Base-by-base conservation (phyloP, 1,140 invertebrate genomes). In the Dendroctonus ponderosae region DNA sequence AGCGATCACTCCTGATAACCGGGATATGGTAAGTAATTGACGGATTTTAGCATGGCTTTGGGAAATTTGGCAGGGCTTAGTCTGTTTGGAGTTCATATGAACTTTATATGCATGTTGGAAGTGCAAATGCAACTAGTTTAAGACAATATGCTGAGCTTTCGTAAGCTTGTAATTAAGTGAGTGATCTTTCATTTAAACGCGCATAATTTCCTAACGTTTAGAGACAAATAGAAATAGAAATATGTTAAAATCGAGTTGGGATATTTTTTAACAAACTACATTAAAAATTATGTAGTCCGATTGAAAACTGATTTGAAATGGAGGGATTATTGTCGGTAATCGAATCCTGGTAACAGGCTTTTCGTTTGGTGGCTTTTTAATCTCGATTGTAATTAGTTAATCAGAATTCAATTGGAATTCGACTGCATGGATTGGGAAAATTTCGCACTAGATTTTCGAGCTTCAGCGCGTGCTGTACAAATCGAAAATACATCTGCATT, bases 261-360 rank as follows among this genome's bases (percentile, higher is more conserved):
- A 26, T 26, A 26, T 26, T 26, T 26, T 26, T 26, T 26, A 26
- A 26, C 26, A 26, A 26, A 3, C 26, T 26, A 26, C 56, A 37
- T 12, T 46, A 40, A 58, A 58, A 58, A 58, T 58, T 42, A 54
- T 54, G 39, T 40, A 56, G 12, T 15, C 46, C 38, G 52, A 7
- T 56, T 41, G 26, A 40, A 15, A 64, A 64, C 46, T 64, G 62
- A 64, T 64, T 64, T 64, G 57, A 57, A 64, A 69, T 49, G 40
- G 48, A 14, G 12, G 43, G 54, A 49, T 58, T 61, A 65, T 53
- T 48, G 49, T 6, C 59, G 49, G 66, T 53, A 67, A 67, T 66
- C 46, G 66, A 65, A 56, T 53, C 42, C 37, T n/a, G 43, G 15
- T 12, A 40, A 14, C 46, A 40, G 7, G 40, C 26, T 26, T 26